Percentiles rank a stretch among this genome's conserved stretches.
phyloP scores from a whole-genome alignment of 2,113 vertebrate genomes.

The Plecturocebus donacophilus region DNA sequence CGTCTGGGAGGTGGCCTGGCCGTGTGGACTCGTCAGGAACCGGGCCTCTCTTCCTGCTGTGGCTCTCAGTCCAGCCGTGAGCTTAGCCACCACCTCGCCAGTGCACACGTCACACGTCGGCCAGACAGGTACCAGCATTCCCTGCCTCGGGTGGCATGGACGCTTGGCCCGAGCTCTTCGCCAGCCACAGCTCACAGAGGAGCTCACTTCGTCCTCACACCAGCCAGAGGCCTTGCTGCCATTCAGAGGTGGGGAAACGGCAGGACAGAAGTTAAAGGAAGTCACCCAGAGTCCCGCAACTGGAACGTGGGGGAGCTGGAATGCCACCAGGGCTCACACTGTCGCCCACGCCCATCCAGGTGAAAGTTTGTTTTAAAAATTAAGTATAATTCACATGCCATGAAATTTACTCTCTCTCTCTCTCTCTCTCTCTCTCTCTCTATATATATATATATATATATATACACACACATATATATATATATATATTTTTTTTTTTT shows the following conservation, averaged over 20 bases:
- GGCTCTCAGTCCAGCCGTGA: too few relatives aligned
- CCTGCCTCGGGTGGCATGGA: rapidly evolving
- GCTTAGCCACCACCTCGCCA: too few relatives aligned
- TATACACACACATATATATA: too few relatives aligned
- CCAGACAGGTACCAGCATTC: rapidly evolving
- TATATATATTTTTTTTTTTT: too few relatives aligned
- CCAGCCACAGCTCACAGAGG: rapidly evolving
- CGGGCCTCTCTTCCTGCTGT: not conserved
- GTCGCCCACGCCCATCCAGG: not conserved
- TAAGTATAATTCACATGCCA: not conserved
- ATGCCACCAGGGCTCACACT: too few relatives aligned
- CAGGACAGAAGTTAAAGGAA: rapidly evolving
- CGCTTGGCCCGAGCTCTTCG: rapidly evolving
- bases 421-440: too few relatives aligned
- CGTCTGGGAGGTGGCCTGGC: not conserved
- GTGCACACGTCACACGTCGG: rapidly evolving
- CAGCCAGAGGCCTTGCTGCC: rapidly evolving
- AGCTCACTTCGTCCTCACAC: rapidly evolving
- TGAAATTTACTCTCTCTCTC: not conserved
- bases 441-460: too few relatives aligned
- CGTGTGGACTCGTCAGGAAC: not conserved
- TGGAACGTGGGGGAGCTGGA: not conserved
- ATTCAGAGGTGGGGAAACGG: rapidly evolving
- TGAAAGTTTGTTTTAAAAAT: not conserved
- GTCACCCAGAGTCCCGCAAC: not conserved